Base-by-base conservation (phyloP, 1,140 invertebrate genomes). In the Ceratoteleas bidentatus region DNA sequence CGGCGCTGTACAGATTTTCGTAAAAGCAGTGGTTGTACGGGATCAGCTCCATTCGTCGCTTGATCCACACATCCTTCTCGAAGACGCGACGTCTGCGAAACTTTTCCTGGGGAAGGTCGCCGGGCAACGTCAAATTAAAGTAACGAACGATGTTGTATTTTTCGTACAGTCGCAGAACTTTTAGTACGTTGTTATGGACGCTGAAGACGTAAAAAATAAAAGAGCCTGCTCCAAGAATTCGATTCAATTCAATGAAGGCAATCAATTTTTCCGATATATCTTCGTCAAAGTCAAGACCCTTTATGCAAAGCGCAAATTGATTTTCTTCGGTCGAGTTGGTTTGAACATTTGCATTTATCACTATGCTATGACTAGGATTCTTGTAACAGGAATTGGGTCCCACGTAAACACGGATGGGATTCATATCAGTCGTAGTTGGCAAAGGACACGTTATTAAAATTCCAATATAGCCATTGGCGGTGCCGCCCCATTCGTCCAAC, bases 21-120 rank as follows among this genome's bases (percentile, higher is more conserved):
- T 96, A 96, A 53, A 96, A 93, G 73, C 94, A 95, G 75, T 96
- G 95, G 86, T 96, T 96, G 86, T 96, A 96, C 0, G 95, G 93
- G 62, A 96, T 91, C 38, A 96, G 88, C 86, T 96, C 95, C 89
- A 95, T 93, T 75, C 94, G 90, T 70, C 95, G 90, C 75, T 95
- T 93, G 78, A 95, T 94, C 94, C 95, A 95, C 9, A 94, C 86
- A 80, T 94, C 92, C 77, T 92, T 89, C 50, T 86, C 84, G 10
- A 92, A 88, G 57, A 92, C 88, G 5, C 77, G 65, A 15, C 88
- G 69, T 38, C 90, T 85, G n/a, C 81, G 58, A 0, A 16, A 50
- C 34, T 87, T 88, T 13, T 87, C 84, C 50, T 92, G 92, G 0
- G 92, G 91, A 34, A 89, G 84, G 47, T 90, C 86, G 6, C 91